Conservation (phyloP, 1,140 invertebrate species). For the Drosophila fuyamai region DNA sequence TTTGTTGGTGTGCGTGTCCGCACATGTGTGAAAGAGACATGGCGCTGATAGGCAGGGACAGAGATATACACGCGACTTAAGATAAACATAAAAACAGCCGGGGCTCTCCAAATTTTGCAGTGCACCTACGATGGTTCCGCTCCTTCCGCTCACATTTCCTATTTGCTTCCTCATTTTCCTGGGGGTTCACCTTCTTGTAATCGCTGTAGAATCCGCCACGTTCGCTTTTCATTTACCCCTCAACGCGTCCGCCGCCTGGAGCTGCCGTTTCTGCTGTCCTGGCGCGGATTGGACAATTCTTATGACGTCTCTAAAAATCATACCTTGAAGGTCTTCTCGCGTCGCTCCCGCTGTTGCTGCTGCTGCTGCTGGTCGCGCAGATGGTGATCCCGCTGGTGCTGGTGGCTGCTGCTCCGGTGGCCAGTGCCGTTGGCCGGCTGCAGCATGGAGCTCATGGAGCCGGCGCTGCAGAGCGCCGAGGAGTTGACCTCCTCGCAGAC, state of each 20-base stretch:
- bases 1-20: background rate
- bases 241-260: slow-evolving; percentile 66
- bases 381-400: slow-evolving; percentile 52
- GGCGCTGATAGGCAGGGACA: background rate
- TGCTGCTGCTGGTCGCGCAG: slow-evolving; percentile 52
- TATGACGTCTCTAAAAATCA: slow-evolving; percentile 85
- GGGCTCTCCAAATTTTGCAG: slow-evolving; percentile 4
- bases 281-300: slow-evolving; percentile 83
- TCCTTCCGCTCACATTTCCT: slow-evolving; percentile 4
- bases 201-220: slow-evolving; percentile 74
- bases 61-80: slow-evolving; percentile 29
- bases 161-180: slow-evolving; percentile 2
- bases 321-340: slow-evolving; percentile 84
- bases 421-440: slow-evolving; percentile 38
- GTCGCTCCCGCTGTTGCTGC: slow-evolving; percentile 76
- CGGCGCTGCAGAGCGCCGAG: slow-evolving; percentile 51
- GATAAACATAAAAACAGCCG: slow-evolving; percentile 46
- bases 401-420: slow-evolving; percentile 25
- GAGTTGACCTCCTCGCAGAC: slow-evolving; percentile 64
- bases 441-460: slow-evolving; percentile 68
- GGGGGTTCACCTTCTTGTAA: slow-evolving; percentile 24
- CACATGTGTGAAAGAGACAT: slow-evolving; percentile 14
- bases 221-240: slow-evolving; percentile 40
- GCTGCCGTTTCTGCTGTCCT: slow-evolving; percentile 42
- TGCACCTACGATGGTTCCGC: slow-evolving; percentile 15